Evolutionary conservation across 2,113 vertebrate species (phyloP).

Genomic region (Edolisoma coerulescens): DNA sequence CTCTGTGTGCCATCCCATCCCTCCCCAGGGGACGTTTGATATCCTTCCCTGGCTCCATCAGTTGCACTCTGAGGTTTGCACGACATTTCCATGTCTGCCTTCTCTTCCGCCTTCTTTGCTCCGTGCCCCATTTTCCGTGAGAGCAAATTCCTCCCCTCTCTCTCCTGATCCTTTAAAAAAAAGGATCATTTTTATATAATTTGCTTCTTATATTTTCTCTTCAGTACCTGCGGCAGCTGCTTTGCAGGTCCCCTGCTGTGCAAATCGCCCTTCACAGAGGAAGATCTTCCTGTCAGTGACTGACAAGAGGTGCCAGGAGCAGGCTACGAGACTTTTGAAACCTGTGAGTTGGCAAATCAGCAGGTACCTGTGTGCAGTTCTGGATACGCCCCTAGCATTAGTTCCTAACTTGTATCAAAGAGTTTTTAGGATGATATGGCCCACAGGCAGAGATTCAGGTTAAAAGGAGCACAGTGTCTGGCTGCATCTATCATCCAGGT

Average conservation of each 20-base stretch:
- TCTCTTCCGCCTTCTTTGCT: not conserved
- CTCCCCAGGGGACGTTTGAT: not conserved
- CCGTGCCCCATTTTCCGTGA: not conserved
- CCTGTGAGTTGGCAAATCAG: conserved; percentile 48
- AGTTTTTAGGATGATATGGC: not conserved
- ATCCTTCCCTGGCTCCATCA: not conserved
- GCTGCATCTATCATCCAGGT: not conserved
- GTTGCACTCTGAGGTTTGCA: not conserved
- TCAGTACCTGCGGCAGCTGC: conserved; percentile 35
- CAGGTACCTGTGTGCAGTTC: conserved; percentile 34
- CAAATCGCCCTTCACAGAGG: conserved; percentile 59
- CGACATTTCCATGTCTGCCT: not conserved
- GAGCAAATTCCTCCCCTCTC: not conserved
- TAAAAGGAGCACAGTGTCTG: conserved; percentile 28
- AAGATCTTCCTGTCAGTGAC: conserved; percentile 51
- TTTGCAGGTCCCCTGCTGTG: conserved; percentile 59
- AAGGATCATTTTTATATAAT: conserved; percentile 35
- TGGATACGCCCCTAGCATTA: conserved; percentile 59
- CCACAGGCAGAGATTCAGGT: conserved; percentile 55
- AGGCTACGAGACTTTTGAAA: conserved; percentile 51
- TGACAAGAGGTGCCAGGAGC: conserved; percentile 64
- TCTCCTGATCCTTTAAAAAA: not conserved
- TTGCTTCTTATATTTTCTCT: conserved; percentile 33
- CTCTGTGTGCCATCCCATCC: fast-evolving
- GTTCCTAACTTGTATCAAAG: conserved; percentile 55